Evolutionary conservation across 2,888 invertebrate genomes (phyloP), one percentile per base, ranked within the genome.

Genomic region (Tethea ocularis): DNA sequence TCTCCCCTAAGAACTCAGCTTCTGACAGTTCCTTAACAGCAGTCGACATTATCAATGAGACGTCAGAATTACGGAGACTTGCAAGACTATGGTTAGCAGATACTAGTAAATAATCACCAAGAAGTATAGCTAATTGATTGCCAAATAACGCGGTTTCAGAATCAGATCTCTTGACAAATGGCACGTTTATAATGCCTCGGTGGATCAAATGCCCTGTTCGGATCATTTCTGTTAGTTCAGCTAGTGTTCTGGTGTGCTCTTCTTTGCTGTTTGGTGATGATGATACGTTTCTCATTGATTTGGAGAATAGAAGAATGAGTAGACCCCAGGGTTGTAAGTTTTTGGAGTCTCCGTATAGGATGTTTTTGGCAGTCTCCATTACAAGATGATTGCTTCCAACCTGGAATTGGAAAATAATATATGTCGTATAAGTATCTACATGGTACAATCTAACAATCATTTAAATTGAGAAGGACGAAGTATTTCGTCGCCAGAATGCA

Each of bases 291-390:
- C 80, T 87, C 0, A 91, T 88, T 0, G 97, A 96, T 89, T 97
- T 97, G 0, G 97, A 97, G 53, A 98, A 94, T 0, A 97, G 93
- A 2, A 98, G 89, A 3, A 98, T 97, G 67, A 97, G 95, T 11
- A 98, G 94, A 0, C 98, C 98, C 95, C 97, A 96, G 0, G 97
- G 97, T 82, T 97, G 97, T 83, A 97, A 95, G 77, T 96, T 96
- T 77, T 97, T 96, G 60, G 96, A 95, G 61, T 97, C 97, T 82
- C 97, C 97, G 80, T 96, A 97, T 57, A 97, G 93, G 61, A 98
- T 92, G 68, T 95, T 96, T 83, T 97, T 97, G 0, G 97, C 97
- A 64, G 97, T 97, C 86, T 97, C 96, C 76, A 98, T 93, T 13
- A 98, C 93, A 0, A 98, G 96, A 86, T 98, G 97, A 83, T 97